Percentiles rank a stretch among this genome's conserved stretches.
phyloP scores from a whole-genome alignment of 1,140 invertebrate genomes.

The Steinernema khuongi region DNA sequence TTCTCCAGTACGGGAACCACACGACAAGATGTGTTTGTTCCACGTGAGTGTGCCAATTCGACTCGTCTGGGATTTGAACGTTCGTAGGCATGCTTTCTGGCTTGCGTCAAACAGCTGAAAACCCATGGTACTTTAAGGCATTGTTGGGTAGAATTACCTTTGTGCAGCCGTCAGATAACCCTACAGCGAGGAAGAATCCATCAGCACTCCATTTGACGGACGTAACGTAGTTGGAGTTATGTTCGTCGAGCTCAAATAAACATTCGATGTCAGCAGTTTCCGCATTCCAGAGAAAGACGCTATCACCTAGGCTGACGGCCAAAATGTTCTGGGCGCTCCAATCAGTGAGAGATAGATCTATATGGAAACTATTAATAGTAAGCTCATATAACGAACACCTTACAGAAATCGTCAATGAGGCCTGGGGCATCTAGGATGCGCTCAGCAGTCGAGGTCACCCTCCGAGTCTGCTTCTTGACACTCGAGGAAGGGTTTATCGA shows the following conservation, averaged over 20 bases:
- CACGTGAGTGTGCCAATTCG: background rate
- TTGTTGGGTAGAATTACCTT: background rate
- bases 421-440: background rate
- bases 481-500: background rate
- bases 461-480: background rate
- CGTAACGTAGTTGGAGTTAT: background rate
- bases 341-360: background rate
- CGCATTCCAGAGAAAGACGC: slow-evolving; percentile 1
- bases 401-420: background rate
- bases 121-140: background rate
- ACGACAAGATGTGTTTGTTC: background rate
- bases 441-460: background rate
- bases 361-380: background rate
- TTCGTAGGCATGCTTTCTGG: background rate
- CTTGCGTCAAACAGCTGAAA: background rate
- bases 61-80: background rate
- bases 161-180: background rate
- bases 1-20: background rate
- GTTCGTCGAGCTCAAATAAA: background rate
- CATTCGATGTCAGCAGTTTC: background rate
- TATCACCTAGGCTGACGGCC: background rate
- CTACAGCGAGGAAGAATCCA: background rate
- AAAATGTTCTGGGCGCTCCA: slow-evolving; percentile 1
- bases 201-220: background rate
- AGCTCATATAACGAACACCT: background rate